Percentiles rank a stretch among this genome's conserved stretches.
phyloP scores from a whole-genome alignment of 2,888 invertebrate genomes.

The Drosophila villosipedis region DNA sequence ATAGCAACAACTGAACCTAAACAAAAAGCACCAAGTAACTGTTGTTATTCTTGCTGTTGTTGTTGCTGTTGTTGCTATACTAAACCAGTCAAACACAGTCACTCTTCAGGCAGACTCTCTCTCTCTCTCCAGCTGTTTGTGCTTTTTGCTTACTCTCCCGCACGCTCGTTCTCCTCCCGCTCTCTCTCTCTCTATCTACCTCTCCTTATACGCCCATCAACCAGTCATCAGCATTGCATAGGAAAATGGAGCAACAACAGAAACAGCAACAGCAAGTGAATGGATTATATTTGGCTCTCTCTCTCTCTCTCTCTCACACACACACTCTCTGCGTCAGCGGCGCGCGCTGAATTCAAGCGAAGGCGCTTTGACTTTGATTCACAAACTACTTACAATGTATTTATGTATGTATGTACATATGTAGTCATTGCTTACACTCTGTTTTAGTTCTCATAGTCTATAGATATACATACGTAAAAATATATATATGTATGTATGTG shows the following conservation, averaged over 20 bases:
- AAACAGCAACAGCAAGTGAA: conserved; percentile 41
- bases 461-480: no score
- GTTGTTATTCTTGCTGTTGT: conserved; percentile 26
- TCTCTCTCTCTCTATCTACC: background rate
- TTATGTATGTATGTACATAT: background rate
- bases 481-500: background rate
- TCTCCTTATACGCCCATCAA: conserved; percentile 6
- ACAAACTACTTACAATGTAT: conserved; percentile 14
- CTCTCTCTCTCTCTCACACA: background rate
- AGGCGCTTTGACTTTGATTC: conserved; percentile 33
- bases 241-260: conserved; percentile 67
- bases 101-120: conserved; percentile 3
- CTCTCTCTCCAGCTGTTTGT: conserved; percentile 8
- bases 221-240: conserved; percentile 23
- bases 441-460: conserved; percentile 18
- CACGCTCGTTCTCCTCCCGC: conserved; percentile 8
- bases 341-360: conserved; percentile 14
- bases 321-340: conserved; percentile 20
- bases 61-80: conserved; percentile 5
- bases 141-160: conserved; percentile 6
- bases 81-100: conserved; percentile 41
- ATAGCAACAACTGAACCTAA: conserved; percentile 46
- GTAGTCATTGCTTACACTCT: conserved; percentile 26
- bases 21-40: conserved; percentile 39
- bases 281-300: conserved; percentile 19